These are phyloP conservation scores for Pyrgilauda ruficollis DNA, from an alignment of 2,113 vertebrate species.

Conservation along the genomic window DNA sequence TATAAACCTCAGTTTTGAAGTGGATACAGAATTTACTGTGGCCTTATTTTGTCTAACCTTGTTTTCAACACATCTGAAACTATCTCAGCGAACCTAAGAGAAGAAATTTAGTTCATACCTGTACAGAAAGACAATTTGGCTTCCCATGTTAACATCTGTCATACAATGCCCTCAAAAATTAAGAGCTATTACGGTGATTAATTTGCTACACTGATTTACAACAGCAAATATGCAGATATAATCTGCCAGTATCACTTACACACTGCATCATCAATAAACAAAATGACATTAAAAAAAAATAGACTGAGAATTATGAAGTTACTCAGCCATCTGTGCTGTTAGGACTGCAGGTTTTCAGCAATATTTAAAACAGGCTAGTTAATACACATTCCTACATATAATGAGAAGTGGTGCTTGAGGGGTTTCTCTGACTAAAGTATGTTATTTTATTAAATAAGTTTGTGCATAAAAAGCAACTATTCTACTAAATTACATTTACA, in stretches of 20 bases:
- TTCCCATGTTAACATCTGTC: background rate
- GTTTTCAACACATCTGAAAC: background rate
- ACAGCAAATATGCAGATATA: conserved; percentile 7
- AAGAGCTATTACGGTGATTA: background rate
- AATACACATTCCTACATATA: background rate
- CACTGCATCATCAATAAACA: conserved; percentile 53
- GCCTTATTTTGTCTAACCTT: background rate
- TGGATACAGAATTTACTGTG: background rate
- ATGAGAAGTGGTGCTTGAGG: background rate
- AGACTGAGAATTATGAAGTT: conserved; percentile 21
- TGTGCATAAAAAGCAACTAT: background rate
- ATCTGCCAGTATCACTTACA: background rate
- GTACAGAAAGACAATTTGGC: background rate
- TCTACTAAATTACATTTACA: background rate
- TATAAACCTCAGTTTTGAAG: background rate
- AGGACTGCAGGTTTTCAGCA: conserved; percentile 11
- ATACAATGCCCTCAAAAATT: background rate
- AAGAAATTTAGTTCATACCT: background rate
- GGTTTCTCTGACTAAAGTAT: background rate
- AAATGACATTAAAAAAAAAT: conserved; percentile 24
- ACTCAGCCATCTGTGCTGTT: conserved; percentile 34
- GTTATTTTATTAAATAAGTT: background rate
- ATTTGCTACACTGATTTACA: conserved; percentile 23
- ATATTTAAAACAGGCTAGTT: conserved; percentile 28
- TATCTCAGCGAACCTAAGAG: background rate